Conservation (phyloP, 2,888 invertebrate genomes). For the Microctonus hyperodae region DNA sequence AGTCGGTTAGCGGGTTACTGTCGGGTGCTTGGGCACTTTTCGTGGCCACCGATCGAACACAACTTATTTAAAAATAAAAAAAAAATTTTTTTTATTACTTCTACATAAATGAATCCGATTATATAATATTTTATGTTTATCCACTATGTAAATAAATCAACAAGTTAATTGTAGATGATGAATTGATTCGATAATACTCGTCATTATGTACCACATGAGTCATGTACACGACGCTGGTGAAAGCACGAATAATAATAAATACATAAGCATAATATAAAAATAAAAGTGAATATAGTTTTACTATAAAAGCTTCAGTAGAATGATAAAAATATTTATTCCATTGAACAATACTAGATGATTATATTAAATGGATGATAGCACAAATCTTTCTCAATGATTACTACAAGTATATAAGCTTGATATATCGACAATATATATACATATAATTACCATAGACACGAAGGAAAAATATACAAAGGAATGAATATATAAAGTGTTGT, state of each 20-base stretch:
- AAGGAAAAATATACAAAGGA: slow-evolving; percentile 13
- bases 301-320: too few relatives aligned
- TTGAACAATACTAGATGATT: neutral
- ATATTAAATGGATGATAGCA: neutral
- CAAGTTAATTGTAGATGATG: neutral
- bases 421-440: neutral
- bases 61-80: neutral
- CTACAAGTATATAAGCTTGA: neutral
- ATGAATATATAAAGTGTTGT: slow-evolving; percentile 17
- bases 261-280: neutral
- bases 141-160: neutral
- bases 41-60: slow-evolving; percentile 16
- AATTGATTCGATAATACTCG: neutral
- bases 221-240: neutral
- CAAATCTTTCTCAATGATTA: neutral
- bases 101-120: too few relatives aligned
- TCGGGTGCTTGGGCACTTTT: slow-evolving; percentile 1
- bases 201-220: neutral
- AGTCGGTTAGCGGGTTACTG: slow-evolving; percentile 36
- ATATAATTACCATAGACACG: slow-evolving; percentile 21
- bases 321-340: neutral
- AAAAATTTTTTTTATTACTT: too few relatives aligned
- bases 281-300: neutral
- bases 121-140: too few relatives aligned
- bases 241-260: too few relatives aligned